Conservation (phyloP, 2,113 vertebrate species). For the Sula dactylatra region DNA sequence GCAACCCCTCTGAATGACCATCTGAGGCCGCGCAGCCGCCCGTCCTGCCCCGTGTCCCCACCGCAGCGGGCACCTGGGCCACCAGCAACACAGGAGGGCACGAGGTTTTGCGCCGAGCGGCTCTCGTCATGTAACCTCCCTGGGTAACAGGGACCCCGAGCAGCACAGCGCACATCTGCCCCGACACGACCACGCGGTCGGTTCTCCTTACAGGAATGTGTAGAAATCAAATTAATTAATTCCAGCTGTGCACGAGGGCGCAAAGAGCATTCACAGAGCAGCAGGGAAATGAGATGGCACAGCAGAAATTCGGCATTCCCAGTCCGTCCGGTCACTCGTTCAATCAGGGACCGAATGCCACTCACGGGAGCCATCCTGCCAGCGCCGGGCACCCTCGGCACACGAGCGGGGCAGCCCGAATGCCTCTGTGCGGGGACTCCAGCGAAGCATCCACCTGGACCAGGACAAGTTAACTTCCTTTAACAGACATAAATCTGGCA, state of each 20-base stretch:
- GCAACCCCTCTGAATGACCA: fast-evolving
- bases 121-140: fast-evolving
- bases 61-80: fast-evolving
- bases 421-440: fast-evolving
- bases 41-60: fast-evolving
- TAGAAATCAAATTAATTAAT: neutral
- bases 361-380: fast-evolving
- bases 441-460: neutral
- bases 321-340: neutral
- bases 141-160: fast-evolving
- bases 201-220: fast-evolving
- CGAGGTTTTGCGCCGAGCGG: fast-evolving
- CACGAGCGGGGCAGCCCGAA: neutral
- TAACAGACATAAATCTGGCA: neutral
- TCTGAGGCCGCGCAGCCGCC: neutral
- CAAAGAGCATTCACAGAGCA: neutral
- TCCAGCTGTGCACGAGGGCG: neutral
- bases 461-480: neutral
- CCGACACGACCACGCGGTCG: fast-evolving
- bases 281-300: neutral
- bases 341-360: fast-evolving
- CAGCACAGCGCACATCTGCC: fast-evolving
- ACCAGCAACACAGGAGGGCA: fast-evolving
- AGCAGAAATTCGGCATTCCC: neutral
- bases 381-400: neutral